Conservation (phyloP, 2,113 vertebrate genomes). For the Danio rerio region GRCz12tu NC_133188.1:40026501-40027000, state of each 20-base stretch:
- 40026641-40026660: background rate
- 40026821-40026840: slow-evolving; percentile 88
- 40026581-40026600: background rate
- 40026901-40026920: slow-evolving; percentile 93
- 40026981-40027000: slow-evolving; percentile 9
- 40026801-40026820: slow-evolving; percentile 93
- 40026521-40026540: too few species aligned
- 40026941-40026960: slow-evolving; percentile 31
- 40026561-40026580: background rate
- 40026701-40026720: background rate
- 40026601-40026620: background rate
- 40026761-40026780: background rate
- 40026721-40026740: background rate
- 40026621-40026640: background rate
- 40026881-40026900: slow-evolving; percentile 84
- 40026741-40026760: background rate
- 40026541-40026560: too few species aligned
- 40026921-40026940: slow-evolving; percentile 97
- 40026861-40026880: slow-evolving; percentile 93
- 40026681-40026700: background rate
- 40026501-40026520: too few species aligned
- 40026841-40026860: slow-evolving; percentile 92
- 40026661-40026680: background rate
- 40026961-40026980: background rate
- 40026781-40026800: slow-evolving; percentile 70